Evolutionary conservation across 2,888 invertebrate species (phyloP), one percentile per base, ranked within the genome.

Genomic region (Catocala fraxini): DNA sequence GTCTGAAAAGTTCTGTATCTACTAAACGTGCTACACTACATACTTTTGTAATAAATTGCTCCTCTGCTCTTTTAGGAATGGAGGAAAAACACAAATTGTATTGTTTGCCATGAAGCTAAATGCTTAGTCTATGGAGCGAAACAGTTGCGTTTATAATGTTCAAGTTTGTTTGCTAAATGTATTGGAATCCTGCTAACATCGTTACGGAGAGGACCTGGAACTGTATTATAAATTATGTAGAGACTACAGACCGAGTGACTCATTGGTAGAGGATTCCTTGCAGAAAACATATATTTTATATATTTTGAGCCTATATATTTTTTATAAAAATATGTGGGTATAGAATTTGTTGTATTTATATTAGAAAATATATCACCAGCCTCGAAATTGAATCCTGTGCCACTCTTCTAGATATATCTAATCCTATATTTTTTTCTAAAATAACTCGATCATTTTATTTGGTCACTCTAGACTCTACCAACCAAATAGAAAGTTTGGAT

Each of bases 161-260:
- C 51, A 63, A 58, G 55, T 55, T 63, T 58, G 58, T 55, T 54
- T 63, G 58, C 25, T 58, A 58, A 63, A 63, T 63, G 63, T 63
- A 58, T 63, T 54, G 63, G 63, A 63, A 63, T 58, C 45, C 33
- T 51, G 58, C 54, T 63, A 63, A 63, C 63, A 51, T 63, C 55
- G 55, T 58, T 63, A 63, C 51, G 6, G 34, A 58, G 51, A n/a
- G 46, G 54, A 63, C 45, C 58, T 63, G 58, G 41, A 45, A 51
- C 34, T 51, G 54, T 63, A 55, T 47, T 58, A 63, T 63, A 63
- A 63, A 63, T 63, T 63, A 63, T 58, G 15, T 51, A 55, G 54
- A 46, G 42, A 49, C 57, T 47, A 42, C 34, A 45, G 39, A 48
- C 25, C 11, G 33, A 6, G 11, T 48, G 39, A 15, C 51, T 49